Base-by-base conservation (phyloP, 2,888 invertebrate species). In the Bombylius major region DNA sequence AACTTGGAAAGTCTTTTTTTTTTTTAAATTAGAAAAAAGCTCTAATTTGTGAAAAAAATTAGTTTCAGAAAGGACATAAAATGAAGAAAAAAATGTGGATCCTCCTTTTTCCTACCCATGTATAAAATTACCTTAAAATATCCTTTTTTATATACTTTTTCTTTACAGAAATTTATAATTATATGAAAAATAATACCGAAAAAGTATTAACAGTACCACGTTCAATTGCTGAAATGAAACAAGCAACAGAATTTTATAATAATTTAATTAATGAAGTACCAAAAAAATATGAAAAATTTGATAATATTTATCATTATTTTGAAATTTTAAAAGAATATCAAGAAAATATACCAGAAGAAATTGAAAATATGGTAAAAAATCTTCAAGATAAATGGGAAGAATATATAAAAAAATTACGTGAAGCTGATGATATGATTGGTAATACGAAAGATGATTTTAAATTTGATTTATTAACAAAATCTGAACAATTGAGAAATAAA, bases 301-400 rank as follows among this genome's bases (percentile, higher is more conserved):
- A 84, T 0, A 80, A 82, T 6, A 86, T 93, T 58, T 75, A 81
- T 52, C 88, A 89, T 54, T 82, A 89, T 68, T 87, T 89, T 75
- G 74, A 74, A 42, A 79, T 83, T 31, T 70, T 90, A 55, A 82
- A 77, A 57, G 90, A 89, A 67, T 89, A 89, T 69, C 83, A 86
- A 61, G 84, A 89, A 0, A 78, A 82, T 54, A 72, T 89, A 54
- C 76, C 82, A 4, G 60, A 65, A 4, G 56, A 61, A 4, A 65
- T 65, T 3, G 64, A 64, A 1, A 50, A 64, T 11, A 63, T 69
- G 56, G 61, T 71, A 11, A 45, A 58, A n/a, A 65, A 67, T 4
- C 56, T 74, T 51, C 65, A 67, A 31, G 1, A 56, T 1, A 66
- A 65, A 47, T 94, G 93, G 92, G 68, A 77, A 39, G 77, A 78